Base-by-base conservation (phyloP, 2,113 vertebrate species). In the Erythrocercus mccallii region DNA sequence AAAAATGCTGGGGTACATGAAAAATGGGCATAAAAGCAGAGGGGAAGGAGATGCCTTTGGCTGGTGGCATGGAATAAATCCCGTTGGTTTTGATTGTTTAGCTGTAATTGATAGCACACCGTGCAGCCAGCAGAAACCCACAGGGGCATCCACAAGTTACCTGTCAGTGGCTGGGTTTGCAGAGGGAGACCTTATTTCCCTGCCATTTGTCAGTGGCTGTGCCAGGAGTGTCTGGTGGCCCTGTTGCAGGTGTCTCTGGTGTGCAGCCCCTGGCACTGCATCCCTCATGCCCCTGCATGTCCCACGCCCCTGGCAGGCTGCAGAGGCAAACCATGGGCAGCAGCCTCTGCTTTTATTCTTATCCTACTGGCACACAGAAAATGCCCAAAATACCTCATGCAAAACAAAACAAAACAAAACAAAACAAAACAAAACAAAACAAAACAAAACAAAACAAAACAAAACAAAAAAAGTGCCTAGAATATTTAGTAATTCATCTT, bases 211-310 rank as follows among this genome's bases (percentile, higher is more conserved):
- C 56, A 2, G 20, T 51, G 38, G 53, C 35, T 18, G 35, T 60
- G 31, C 44, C 54, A 48, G 27, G 9, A 47, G 42, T 50, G 24
- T 3, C 2, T 18, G 31, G 37, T 27, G 76, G 21, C 79, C 35
- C 40, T 37, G 7, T 19, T 54, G 38, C 61, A 50, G 77, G 27
- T 58, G 13, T n/a, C 18, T 16, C 10, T 0, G 18, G 11, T 48
- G 58, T 24, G 11, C 44, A 42, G 58, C 10, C 56, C 25, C 28
- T 33, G 53, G 21, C 35, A 35, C 0, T 10, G 6, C 14, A 2
- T 21, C n/a, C 58, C 37, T 30, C 1, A 22, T 13, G 0, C 30
- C 56, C 3, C 40, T 17, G 11, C 4, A 1, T 1, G 1, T 24
- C 45, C 68, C 40, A 2, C 9, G 33, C 12, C 53, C 5, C 8